These are phyloP conservation scores for Gasterosteus nipponicus DNA, from an alignment of 2,113 vertebrate genomes.

Conservation along the genomic window DNA sequence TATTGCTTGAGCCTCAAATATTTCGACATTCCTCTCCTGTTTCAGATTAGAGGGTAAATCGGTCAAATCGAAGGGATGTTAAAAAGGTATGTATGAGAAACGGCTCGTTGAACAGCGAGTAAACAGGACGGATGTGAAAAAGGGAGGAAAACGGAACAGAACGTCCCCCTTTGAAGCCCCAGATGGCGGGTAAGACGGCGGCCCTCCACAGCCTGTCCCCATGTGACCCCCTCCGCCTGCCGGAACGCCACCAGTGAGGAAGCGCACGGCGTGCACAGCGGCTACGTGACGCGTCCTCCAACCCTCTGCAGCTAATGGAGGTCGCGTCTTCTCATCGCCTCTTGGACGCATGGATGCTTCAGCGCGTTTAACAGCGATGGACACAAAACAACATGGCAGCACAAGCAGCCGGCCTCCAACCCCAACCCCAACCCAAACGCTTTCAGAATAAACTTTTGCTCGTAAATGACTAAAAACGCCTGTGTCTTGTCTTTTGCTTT, in stretches of 20 bases:
- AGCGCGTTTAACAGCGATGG: too few species aligned
- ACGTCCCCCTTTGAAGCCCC: conserved; percentile 26
- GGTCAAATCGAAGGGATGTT: conserved; percentile 1
- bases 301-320: not conserved
- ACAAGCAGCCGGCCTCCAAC: not conserved
- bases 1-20: conserved; percentile 5
- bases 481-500: not conserved
- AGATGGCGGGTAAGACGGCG: conserved; percentile 45
- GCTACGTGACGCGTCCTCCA: not conserved
- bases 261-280: conserved; percentile 21
- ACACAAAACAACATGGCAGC: too few species aligned
- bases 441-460: not conserved
- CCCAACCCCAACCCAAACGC: not conserved
- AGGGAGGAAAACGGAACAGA: conserved; percentile 17
- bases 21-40: conserved; percentile 6
- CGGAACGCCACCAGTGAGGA: conserved; percentile 72
- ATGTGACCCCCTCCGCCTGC: conserved; percentile 51
- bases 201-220: conserved; percentile 60
- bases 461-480: not conserved
- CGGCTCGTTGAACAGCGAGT: not conserved
- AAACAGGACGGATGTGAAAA: not conserved
- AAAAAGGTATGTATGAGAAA: not conserved
- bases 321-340: not conserved
- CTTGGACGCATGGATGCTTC: not conserved
- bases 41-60: conserved; percentile 12